Base-by-base conservation (phyloP, 1,140 invertebrate species). In the Euwallacea fornicatus region DNA sequence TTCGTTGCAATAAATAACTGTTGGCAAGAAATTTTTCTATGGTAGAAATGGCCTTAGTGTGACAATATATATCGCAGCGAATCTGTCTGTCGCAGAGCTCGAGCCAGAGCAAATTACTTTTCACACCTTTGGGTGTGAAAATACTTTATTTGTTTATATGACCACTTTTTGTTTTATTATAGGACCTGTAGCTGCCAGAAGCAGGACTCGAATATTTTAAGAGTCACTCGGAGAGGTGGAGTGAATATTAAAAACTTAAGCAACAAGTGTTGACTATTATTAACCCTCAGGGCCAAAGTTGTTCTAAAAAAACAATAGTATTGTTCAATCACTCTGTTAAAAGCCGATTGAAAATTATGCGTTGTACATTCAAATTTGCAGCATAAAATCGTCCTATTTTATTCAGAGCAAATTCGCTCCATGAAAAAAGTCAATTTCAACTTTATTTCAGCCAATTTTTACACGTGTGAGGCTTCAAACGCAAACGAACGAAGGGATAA, bases 391-490 rank as follows among this genome's bases (percentile, higher is more conserved):
- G 55, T 58, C 21, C 21, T 53, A 58, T 58, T 16, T 58, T 21
- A 58, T 58, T 58, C 55, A 58, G 55, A 15, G 55, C n/a, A 58
- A 13, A 58, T 58, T 15, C 21, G 21, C 55, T 58, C 21, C 55
- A 8, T 58, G 55, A 64, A 64, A 64, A 60, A 15, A 64, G 43
- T 16, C 61, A 64, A 16, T 64, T 42, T 64, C 61, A 64, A 64
- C n/a, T n/a, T 64, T 9, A 50, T 64, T 64, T 64, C 21, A 33
- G 61, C 16, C 16, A 42, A 66, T 54, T 66, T 66, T 66, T 66
- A 54, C 63, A 66, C 55, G 63, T 21, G 47, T 50, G 44, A 8
- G 43, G 46, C 42, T 46, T 64, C 46, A 64, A 64, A 64, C 47
- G 61, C 21, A 64, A 64, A 64, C 47, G n/a, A 33, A 46, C n/a